A percentile compares a stretch with the other conserved stretches of the same genome.
phyloP scores from a whole-genome alignment of 2,888 invertebrate genomes.

The Pammene fasciana region DNA sequence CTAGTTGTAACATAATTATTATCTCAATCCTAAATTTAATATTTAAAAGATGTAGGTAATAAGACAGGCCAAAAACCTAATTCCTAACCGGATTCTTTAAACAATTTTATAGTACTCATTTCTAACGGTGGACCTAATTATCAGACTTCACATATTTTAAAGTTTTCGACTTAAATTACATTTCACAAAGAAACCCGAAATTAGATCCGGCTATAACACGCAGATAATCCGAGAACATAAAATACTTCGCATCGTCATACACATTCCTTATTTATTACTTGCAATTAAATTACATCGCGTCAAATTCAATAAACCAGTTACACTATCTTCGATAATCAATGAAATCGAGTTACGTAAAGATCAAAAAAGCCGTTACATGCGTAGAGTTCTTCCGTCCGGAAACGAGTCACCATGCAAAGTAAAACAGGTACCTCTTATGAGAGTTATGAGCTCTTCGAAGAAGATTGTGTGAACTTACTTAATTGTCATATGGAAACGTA shows the following conservation, averaged over 20 bases:
- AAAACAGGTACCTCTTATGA: constrained; percentile 4
- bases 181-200: too few relatives aligned
- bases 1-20: too few relatives aligned
- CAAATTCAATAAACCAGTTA: background rate
- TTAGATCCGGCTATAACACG: too few relatives aligned
- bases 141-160: too few relatives aligned
- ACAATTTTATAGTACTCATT: too few relatives aligned
- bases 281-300: background rate
- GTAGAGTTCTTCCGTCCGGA: constrained; percentile 20
- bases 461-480: constrained; percentile 32
- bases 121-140: too few relatives aligned
- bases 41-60: too few relatives aligned
- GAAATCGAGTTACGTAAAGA: constrained; percentile 5
- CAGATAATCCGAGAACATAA: background rate
- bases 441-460: background rate
- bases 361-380: constrained; percentile 3
- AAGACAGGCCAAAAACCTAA: too few relatives aligned
- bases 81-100: too few relatives aligned
- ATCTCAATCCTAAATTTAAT: too few relatives aligned
- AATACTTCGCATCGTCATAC: background rate
- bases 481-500: constrained; percentile 27
- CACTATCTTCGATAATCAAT: background rate
- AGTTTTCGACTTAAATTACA: too few relatives aligned
- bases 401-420: constrained; percentile 34
- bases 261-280: background rate